Conservation (phyloP, 1,140 invertebrate genomes). For the Rhyzopertha dominica region DNA sequence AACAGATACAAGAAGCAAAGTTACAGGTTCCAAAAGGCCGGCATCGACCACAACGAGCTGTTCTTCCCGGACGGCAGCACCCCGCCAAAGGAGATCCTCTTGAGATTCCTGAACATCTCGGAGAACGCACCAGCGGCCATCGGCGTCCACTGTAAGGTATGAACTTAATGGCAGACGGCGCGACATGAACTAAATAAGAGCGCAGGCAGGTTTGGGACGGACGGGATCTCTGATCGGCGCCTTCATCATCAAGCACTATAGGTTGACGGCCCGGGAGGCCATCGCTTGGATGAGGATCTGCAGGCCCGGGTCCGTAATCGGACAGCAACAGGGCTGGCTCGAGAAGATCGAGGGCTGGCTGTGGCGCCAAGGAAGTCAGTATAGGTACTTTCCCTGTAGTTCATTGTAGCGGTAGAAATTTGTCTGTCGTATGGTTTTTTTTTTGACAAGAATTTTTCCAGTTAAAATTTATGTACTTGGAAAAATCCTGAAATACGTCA, state of each 20-base stretch:
- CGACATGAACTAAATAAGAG: conserved; percentile 7
- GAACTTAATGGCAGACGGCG: not conserved
- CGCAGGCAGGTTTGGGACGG: conserved; percentile 71
- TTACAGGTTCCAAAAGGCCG: conserved; percentile 62
- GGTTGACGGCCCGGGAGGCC: conserved; percentile 72
- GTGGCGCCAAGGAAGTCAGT: conserved; percentile 47
- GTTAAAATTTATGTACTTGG: no score
- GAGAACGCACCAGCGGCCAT: conserved; percentile 68
- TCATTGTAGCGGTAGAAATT: conserved; percentile 5
- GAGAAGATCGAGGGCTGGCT: conserved; percentile 53
- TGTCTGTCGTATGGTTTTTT: not conserved
- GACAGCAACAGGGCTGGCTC: conserved; percentile 75
- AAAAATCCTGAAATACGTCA: no score
- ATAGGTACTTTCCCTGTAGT: conserved; percentile 43
- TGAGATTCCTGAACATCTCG: conserved; percentile 66
- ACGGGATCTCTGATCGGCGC: conserved; percentile 79
- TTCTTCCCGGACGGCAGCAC: conserved; percentile 77
- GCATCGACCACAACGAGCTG: conserved; percentile 73
- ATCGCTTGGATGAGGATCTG: conserved; percentile 82
- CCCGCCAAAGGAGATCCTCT: conserved; percentile 64
- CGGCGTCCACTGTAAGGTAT: conserved; percentile 82
- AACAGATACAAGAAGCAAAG: no score
- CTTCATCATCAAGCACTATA: conserved; percentile 80
- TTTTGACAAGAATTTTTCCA: not conserved
- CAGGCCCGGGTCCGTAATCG: conserved; percentile 77